These are phyloP conservation scores for Cydia splendana DNA, from an alignment of 1,140 invertebrate genomes.

Conservation along the genomic window DNA sequence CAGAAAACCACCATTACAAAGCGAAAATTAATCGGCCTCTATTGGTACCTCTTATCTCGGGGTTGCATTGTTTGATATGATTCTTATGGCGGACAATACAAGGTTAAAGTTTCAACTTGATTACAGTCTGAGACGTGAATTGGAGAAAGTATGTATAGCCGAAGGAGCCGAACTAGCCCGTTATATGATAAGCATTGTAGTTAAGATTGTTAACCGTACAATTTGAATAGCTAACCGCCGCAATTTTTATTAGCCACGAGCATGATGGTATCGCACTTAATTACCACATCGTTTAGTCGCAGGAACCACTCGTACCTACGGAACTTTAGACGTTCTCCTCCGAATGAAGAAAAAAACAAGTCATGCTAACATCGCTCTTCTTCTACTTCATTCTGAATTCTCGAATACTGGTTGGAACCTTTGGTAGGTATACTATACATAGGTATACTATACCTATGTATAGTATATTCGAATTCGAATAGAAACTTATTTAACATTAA, in stretches of 20 bases:
- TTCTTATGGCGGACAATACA: neutral
- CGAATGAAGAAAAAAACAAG: neutral
- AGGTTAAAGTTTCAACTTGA: neutral
- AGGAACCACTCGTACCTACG: conserved; percentile 45
- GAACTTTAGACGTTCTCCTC: conserved; percentile 40
- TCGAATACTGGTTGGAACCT: neutral
- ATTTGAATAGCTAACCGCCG: conserved; percentile 73
- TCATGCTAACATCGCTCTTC: conserved; percentile 4
- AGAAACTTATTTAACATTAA: neutral
- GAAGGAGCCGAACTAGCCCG: neutral
- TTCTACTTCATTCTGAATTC: too few species aligned
- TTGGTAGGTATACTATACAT: too few species aligned
- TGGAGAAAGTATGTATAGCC: neutral
- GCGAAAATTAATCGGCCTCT: neutral
- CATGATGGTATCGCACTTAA: conserved; percentile 64
- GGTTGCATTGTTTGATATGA: neutral
- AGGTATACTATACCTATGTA: too few species aligned
- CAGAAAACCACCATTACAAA: conserved; percentile 9
- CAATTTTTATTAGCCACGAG: conserved; percentile 71
- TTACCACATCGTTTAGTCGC: conserved; percentile 70
- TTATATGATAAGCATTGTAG: conserved; percentile 28
- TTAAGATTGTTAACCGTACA: conserved; percentile 47
- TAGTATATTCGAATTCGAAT: too few species aligned
- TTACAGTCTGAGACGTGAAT: neutral
- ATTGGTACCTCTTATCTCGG: neutral